Evolutionary conservation across 2,888 invertebrate genomes (phyloP).

Genomic region (Leptopilina drosophilae): DNA sequence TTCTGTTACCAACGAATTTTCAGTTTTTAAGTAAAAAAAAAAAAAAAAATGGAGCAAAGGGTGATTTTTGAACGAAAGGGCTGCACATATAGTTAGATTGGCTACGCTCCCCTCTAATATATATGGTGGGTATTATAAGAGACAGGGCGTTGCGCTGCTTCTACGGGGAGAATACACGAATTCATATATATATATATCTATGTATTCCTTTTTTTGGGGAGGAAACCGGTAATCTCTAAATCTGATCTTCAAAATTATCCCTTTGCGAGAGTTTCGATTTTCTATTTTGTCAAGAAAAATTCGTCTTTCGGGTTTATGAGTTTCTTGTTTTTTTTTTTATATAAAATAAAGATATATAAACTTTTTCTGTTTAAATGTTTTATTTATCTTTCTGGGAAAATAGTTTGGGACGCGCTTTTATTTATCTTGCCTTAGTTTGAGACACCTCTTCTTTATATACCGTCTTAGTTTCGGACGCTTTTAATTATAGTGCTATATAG

Average conservation of each 20-base stretch:
- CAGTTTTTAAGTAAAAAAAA: constrained; percentile 23
- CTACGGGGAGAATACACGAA: background rate
- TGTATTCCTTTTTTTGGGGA: background rate
- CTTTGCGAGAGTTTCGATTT: constrained; percentile 12
- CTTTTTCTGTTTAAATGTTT: background rate
- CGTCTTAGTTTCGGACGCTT: too few relatives aligned
- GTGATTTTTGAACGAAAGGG: constrained; percentile 30
- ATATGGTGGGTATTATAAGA: background rate
- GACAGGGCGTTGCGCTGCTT: constrained; percentile 29
- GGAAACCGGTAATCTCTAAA: constrained; percentile 27
- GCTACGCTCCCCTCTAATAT: constrained; percentile 9
- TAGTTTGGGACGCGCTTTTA: too few relatives aligned
- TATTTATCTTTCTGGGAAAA: too few relatives aligned
- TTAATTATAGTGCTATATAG: too few relatives aligned
- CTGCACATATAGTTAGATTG: constrained; percentile 16
- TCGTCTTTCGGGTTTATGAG: background rate
- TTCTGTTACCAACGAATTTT: constrained; percentile 39
- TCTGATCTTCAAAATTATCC: constrained; percentile 27
- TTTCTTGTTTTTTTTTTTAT: background rate
- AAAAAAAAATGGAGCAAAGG: constrained; percentile 30
- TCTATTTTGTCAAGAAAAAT: background rate
- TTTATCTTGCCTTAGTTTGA: too few relatives aligned
- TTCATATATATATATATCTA: background rate
- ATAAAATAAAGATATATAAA: background rate
- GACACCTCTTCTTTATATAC: too few relatives aligned